Evolutionary conservation across 1,140 invertebrate genomes (phyloP), one percentile per base, ranked within the genome.

Genomic region (Batillaria attramentaria): DNA sequence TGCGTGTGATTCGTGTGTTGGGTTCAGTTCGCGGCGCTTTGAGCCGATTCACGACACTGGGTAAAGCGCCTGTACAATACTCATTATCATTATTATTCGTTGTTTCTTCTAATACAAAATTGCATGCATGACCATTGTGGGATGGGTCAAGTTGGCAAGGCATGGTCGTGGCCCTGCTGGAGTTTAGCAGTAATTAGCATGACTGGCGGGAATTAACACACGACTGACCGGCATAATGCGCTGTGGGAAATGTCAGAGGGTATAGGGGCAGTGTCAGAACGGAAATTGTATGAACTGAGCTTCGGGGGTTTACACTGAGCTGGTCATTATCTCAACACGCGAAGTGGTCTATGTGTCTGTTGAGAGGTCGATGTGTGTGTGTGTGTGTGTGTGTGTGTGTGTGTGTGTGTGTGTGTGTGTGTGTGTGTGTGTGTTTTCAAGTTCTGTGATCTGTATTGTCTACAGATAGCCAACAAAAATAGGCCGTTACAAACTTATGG

Each of bases 401-500:
- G n/a, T 50, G 46, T 50, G 46, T 50, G 46, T 50, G 46, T 50
- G 46, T 50, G 46, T 50, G 46, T 50, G 46, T 50, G 46, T 50
- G 46, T 50, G 46, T 50, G 46, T 50, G 46, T 50, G 46, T 50
- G 46, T 50, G 46, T 50, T 10, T 50, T 10, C 24, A 24, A 13
- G 46, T 50, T 10, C 24, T 10, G 10, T 16, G 16, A 54, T 16
- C 1, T 18, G 46, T 54, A 54, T 16, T 54, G n/a, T 16, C n/a
- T n/a, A n/a, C n/a, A 10, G 10, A 24, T 24, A 10, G 46, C 46
- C 46, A n/a, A n/a, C n/a, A n/a, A n/a, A n/a, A n/a, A n/a, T n/a
- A n/a, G n/a, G 46, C n/a, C 16, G n/a, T 54, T 16, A n/a, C 2
- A 54, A 2, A 18, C 46, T 16, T 54, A n/a, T 16, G 16, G 46